These are phyloP conservation scores for Thalassarche chlororhynchos DNA, from an alignment of 2,113 vertebrate species.

Conservation along the genomic window DNA sequence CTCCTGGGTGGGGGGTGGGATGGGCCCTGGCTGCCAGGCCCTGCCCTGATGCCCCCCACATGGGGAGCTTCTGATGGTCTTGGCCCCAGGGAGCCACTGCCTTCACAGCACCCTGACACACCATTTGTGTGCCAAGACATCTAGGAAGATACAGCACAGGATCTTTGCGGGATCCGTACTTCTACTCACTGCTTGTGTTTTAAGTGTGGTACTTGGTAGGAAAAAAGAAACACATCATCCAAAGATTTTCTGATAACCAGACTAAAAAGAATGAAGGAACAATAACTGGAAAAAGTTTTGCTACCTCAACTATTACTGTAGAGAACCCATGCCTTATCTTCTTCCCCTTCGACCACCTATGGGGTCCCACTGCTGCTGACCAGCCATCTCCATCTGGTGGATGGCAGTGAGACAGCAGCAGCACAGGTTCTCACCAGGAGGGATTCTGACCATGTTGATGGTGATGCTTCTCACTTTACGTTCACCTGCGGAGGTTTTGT, in stretches of 20 bases:
- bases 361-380: neutral
- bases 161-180: neutral
- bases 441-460: neutral
- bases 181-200: neutral
- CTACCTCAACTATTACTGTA: neutral
- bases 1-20: neutral
- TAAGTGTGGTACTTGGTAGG: neutral
- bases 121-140: neutral
- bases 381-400: neutral
- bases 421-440: neutral
- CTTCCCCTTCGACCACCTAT: neutral
- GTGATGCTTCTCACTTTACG: neutral
- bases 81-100: neutral
- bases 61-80: neutral
- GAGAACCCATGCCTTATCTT: neutral
- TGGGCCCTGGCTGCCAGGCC: neutral
- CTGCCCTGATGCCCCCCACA: fast-evolving
- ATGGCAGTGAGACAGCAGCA: neutral
- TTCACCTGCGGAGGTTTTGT: neutral
- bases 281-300: neutral
- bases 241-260: neutral
- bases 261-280: neutral
- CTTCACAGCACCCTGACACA: neutral
- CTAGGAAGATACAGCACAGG: neutral
- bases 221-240: neutral